Evolutionary conservation across 2,888 invertebrate species (phyloP).

Genomic region (Acanthoscelides obtectus): DNA sequence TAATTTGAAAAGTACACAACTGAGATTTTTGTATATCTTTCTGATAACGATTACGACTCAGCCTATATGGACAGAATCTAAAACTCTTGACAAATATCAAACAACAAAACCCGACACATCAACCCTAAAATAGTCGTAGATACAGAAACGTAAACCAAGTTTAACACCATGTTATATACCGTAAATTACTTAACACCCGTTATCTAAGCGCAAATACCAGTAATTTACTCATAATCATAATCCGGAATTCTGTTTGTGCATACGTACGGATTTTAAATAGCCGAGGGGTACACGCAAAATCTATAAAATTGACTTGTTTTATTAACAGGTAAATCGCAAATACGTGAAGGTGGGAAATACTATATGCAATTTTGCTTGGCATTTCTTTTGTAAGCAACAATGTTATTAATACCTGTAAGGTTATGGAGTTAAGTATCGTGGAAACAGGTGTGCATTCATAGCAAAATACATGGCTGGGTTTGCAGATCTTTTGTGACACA

Average conservation of each 20-base stretch:
- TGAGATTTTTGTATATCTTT: too few species aligned
- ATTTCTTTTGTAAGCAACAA: neutral
- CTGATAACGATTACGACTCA: too few species aligned
- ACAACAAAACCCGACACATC: too few species aligned
- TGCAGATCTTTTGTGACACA: too few species aligned
- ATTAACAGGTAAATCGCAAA: neutral
- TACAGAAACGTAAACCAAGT: too few species aligned
- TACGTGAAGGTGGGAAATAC: neutral
- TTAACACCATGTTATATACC: neutral
- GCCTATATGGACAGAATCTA: too few species aligned
- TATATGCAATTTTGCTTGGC: neutral
- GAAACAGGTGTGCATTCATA: neutral
- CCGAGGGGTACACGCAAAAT: neutral
- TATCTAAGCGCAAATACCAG: neutral
- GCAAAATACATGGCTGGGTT: neutral
- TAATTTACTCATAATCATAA: neutral
- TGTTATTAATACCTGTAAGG: neutral
- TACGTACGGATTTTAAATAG: neutral
- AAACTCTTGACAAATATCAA: too few species aligned
- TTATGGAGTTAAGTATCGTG: too few species aligned
- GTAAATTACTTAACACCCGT: neutral
- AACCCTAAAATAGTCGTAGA: neutral
- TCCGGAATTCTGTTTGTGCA: neutral
- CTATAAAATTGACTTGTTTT: neutral
- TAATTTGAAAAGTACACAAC: too few species aligned